Conservation (phyloP, 2,797 vertebrate species). For the Pitangus sulphuratus region DNA sequence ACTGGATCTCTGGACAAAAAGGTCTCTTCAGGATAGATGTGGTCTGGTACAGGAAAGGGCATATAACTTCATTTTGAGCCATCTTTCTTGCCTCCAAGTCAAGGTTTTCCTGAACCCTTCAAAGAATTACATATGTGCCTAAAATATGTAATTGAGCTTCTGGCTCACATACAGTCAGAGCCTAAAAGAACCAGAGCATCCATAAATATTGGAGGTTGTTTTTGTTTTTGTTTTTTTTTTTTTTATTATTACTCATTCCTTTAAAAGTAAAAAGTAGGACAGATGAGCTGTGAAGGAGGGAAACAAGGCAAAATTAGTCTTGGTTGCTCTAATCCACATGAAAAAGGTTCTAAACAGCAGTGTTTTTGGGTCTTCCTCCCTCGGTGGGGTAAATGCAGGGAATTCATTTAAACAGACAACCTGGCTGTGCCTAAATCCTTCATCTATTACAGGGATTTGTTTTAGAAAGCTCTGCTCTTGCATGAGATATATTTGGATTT, state of each 20-base stretch:
- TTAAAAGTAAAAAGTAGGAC: conserved; percentile 33
- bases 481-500: conserved; percentile 68
- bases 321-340: conserved; percentile 25
- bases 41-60: neutral
- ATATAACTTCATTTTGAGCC: neutral
- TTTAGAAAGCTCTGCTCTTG: conserved; percentile 59
- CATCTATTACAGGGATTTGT: conserved; percentile 60
- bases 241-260: conserved; percentile 23
- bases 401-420: conserved; percentile 70
- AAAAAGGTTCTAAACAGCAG: neutral
- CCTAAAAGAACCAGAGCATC: neutral
- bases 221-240: fast-evolving
- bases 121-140: neutral
- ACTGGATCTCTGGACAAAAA: neutral
- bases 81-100: neutral
- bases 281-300: conserved; percentile 25
- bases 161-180: neutral
- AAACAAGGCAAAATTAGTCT: conserved; percentile 33
- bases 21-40: neutral
- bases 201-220: neutral
- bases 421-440: conserved; percentile 53
- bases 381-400: conserved; percentile 16
- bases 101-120: neutral
- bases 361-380: conserved; percentile 14
- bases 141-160: conserved; percentile 25